These are phyloP conservation scores for Dinoponera quadriceps DNA, from an alignment of 1,140 invertebrate species.

Conservation along the genomic window DNA sequence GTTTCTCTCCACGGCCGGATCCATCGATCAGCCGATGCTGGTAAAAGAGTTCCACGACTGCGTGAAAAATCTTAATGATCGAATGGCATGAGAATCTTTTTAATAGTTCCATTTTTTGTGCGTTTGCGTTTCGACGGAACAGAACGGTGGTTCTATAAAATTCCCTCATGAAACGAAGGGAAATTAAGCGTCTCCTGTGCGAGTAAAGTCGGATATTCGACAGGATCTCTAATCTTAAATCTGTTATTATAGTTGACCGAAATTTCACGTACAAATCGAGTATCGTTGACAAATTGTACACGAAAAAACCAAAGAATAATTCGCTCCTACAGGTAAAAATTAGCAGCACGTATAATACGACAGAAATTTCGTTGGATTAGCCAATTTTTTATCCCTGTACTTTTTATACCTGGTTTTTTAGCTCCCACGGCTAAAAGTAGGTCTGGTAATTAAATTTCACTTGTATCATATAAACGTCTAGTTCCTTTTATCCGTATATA, in stretches of 20 bases:
- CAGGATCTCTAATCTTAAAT: not conserved
- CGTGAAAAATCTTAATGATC: conserved; percentile 85
- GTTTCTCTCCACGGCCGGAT: conserved; percentile 63
- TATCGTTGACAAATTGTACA: too few relatives aligned
- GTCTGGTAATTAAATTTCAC: too few relatives aligned
- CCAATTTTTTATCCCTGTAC: too few relatives aligned
- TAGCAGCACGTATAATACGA: too few relatives aligned
- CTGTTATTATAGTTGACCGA: not conserved
- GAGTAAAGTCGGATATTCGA: conserved; percentile 9
- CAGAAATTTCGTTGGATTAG: too few relatives aligned
- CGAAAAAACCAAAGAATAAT: too few relatives aligned
- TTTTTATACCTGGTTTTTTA: too few relatives aligned
- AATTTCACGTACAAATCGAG: too few relatives aligned
- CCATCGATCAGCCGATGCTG: conserved; percentile 81
- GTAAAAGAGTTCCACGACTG: conserved; percentile 83
- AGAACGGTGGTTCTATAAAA: not conserved
- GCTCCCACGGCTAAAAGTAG: too few relatives aligned
- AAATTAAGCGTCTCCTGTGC: conserved; percentile 6
- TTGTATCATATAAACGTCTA: too few relatives aligned
- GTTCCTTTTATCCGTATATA: too few relatives aligned
- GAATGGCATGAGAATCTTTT: conserved; percentile 82
- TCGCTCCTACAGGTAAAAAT: too few relatives aligned
- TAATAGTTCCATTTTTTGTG: conserved; percentile 78
- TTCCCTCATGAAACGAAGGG: conserved; percentile 27
- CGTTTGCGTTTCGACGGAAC: conserved; percentile 1